Evolutionary conservation across 2,113 vertebrate species (phyloP).

Genomic region (Coracopsis vasa): DNA sequence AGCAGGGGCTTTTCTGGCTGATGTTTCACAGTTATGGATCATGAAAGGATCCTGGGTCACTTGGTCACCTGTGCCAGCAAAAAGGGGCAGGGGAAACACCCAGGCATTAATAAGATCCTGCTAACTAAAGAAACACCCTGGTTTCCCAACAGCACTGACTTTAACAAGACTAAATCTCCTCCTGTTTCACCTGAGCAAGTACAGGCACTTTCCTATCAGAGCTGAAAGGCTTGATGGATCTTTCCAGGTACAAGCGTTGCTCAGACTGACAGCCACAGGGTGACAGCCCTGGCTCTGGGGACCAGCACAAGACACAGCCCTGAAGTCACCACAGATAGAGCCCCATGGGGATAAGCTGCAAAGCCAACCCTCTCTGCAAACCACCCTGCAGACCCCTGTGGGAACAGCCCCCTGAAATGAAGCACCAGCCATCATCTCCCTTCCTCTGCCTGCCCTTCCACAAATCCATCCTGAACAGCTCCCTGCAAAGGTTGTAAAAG

Average conservation of each 20-base stretch:
- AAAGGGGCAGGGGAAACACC: background rate
- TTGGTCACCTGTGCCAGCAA: background rate
- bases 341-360: fast-evolving
- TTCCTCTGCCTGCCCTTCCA: background rate
- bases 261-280: background rate
- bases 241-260: fast-evolving
- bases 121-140: background rate
- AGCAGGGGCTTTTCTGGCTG: background rate
- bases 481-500: background rate
- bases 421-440: background rate
- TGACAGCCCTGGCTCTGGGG: background rate
- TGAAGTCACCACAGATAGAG: background rate
- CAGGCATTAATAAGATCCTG: background rate
- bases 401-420: fast-evolving
- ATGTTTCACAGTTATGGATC: fast-evolving
- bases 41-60: background rate
- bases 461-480: background rate
- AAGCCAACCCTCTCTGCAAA: background rate
- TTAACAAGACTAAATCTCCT: background rate
- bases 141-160: background rate
- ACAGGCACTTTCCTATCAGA: background rate
- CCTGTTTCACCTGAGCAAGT: background rate
- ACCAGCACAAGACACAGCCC: background rate
- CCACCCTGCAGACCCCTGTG: fast-evolving
- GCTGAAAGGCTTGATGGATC: background rate